phyloP scores from a whole-genome alignment of 2,888 invertebrate genomes.

The Pandemis corylana region DNA sequence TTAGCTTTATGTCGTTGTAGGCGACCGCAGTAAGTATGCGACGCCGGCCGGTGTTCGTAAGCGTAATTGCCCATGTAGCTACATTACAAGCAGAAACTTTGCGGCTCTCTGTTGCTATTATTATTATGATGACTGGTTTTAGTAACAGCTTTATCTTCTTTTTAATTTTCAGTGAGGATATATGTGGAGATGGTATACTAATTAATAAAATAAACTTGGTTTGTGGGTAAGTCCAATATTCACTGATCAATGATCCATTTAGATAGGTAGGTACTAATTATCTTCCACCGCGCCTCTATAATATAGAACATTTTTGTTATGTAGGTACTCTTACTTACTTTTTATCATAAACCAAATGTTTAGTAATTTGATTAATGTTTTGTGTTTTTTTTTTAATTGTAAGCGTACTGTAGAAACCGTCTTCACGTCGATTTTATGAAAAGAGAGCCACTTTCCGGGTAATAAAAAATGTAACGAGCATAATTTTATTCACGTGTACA shows the following conservation, averaged over 20 bases:
- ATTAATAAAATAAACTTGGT: no score
- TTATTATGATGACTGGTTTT: neutral
- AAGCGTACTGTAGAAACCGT: no score
- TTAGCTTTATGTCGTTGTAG: slow-evolving; percentile 63
- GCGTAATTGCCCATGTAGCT: slow-evolving; percentile 39
- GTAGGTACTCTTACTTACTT: no score
- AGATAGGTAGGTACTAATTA: no score
- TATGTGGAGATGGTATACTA: no score
- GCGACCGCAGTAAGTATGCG: slow-evolving; percentile 44
- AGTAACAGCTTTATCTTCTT: neutral
- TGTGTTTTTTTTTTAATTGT: neutral
- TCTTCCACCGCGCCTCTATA: no score
- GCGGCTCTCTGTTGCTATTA: neutral
- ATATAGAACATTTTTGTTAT: no score
- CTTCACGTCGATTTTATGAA: neutral
- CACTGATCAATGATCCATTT: no score
- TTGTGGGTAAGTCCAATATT: no score
- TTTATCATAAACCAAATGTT: neutral
- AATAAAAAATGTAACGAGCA: neutral
- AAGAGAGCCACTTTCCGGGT: neutral
- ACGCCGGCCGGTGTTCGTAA: slow-evolving; percentile 25
- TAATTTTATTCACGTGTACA: neutral
- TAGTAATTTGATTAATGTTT: neutral
- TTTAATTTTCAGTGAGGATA: neutral
- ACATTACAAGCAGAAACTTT: slow-evolving; percentile 5